Conservation (phyloP, 1,140 invertebrate species). For the Drosophila burlai region DNA sequence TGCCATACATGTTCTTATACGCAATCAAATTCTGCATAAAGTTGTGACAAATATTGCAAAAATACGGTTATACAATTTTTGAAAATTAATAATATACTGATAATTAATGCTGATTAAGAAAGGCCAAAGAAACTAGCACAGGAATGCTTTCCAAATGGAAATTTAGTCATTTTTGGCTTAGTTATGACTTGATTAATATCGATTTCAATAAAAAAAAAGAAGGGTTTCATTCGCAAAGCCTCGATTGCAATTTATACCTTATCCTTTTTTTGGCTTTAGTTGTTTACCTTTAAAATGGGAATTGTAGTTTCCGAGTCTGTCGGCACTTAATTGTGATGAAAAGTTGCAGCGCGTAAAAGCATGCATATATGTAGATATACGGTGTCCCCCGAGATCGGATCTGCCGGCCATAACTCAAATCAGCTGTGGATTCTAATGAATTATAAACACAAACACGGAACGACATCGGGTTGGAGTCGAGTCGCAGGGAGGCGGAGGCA, state of each 20-base stretch:
- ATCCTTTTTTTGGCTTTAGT: neutral
- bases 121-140: too few relatives aligned
- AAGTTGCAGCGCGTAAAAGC: neutral
- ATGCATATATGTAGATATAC: neutral
- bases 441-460: conserved; percentile 44
- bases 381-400: conserved; percentile 13
- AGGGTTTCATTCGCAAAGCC: neutral
- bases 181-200: too few relatives aligned
- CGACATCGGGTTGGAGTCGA: neutral
- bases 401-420: conserved; percentile 36
- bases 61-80: neutral
- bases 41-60: neutral
- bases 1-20: neutral
- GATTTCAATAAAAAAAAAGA: neutral
- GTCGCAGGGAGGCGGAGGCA: neutral
- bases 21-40: neutral
- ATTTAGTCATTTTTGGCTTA: too few relatives aligned
- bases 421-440: conserved; percentile 63
- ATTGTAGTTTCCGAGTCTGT: too few relatives aligned
- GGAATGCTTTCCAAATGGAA: too few relatives aligned
- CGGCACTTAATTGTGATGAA: conserved; percentile 1
- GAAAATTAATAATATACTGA: too few relatives aligned
- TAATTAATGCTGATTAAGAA: too few relatives aligned
- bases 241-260: neutral
- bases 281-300: too few relatives aligned